Evolutionary conservation across 2,113 vertebrate genomes (phyloP), one percentile per base, ranked within the genome.

Genomic region (Laterallus jamaicensis): DNA sequence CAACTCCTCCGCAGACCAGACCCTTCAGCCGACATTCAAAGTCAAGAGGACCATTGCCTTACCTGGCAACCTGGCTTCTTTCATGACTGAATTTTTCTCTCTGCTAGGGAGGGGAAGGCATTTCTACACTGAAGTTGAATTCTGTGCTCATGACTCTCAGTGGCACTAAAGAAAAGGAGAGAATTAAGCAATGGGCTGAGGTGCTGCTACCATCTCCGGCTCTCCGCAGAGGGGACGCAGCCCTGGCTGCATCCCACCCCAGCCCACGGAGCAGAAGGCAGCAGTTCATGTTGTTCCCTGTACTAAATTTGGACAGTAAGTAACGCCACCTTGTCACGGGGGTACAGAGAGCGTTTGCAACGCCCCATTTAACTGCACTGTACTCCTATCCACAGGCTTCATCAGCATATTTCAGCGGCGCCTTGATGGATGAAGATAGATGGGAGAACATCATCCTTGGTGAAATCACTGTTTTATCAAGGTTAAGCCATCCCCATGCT

Each of bases 381-480:
- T 95, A 97, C 97, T 98, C 98, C 97, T 95, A 97, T 96, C 97
- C 97, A 93, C 86, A 81, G 97, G 97, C 97, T 97, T 98, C 98
- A 99, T 99, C 98, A 98, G 98, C 98, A 99, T 98, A 98, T 98
- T 98, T 98, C 98, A 97, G 96, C 82, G 0, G 96, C 12, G 68
- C 91, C 89, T 93, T 98, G 99, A 98, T 98, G 98, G 98, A 98
- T 98, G 98, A 99, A 99, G 98, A 99, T 98, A 98, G 99, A 99
- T 99, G 98, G 97, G 93, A 93, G 97, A 98, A 97, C 98, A 98
- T 99, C 98, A 98, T 97, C 98, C 98, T 98, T 97, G 98, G 97
- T 98, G 98, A 98, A 98, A 99, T 98, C 98, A 98, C 98, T 98
- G 95, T 98, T 99, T 99, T 98, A 99, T 99, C 98, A 99, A 99